phyloP scores from a whole-genome alignment of 1,140 invertebrate genomes.

The Melanaphis sacchari region DNA sequence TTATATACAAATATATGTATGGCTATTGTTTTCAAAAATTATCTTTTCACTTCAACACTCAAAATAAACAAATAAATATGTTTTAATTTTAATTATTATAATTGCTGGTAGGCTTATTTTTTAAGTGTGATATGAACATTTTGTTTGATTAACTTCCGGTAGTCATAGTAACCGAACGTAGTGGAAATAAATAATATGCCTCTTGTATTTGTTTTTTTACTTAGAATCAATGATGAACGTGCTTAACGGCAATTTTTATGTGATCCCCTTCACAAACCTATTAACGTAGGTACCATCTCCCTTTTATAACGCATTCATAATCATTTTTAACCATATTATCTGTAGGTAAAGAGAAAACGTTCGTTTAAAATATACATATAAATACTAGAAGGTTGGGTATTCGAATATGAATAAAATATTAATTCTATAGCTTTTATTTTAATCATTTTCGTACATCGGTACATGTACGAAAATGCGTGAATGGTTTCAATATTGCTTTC shows the following conservation, averaged over 20 bases:
- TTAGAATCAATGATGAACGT: conserved; percentile 33
- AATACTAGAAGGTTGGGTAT: background rate
- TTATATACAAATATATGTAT: background rate
- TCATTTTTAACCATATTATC: background rate
- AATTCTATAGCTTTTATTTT: background rate
- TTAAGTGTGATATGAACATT: conserved; percentile 24
- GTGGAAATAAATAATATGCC: conserved; percentile 41
- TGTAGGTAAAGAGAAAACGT: background rate
- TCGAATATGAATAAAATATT: background rate
- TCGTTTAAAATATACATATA: background rate
- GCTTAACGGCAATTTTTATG: conserved; percentile 25
- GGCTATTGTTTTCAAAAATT: background rate
- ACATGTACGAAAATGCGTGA: background rate
- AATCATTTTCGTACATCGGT: background rate
- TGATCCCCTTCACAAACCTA: conserved; percentile 20
- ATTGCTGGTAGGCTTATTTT: background rate
- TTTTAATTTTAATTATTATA: conserved; percentile 8
- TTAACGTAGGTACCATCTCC: background rate
- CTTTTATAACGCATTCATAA: background rate
- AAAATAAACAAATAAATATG: background rate
- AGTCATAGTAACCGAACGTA: conserved; percentile 47
- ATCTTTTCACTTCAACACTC: conserved; percentile 4
- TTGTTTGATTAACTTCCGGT: conserved; percentile 52
- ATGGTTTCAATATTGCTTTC: background rate
- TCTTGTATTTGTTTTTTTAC: conserved; percentile 13